A percentile compares a stretch with the other conserved stretches of the same genome.
These are phyloP conservation scores for Heliocidaris tuberculata DNA, from an alignment of 35 echinoderm and acorn worm genomes.

Conservation along the genomic window DNA sequence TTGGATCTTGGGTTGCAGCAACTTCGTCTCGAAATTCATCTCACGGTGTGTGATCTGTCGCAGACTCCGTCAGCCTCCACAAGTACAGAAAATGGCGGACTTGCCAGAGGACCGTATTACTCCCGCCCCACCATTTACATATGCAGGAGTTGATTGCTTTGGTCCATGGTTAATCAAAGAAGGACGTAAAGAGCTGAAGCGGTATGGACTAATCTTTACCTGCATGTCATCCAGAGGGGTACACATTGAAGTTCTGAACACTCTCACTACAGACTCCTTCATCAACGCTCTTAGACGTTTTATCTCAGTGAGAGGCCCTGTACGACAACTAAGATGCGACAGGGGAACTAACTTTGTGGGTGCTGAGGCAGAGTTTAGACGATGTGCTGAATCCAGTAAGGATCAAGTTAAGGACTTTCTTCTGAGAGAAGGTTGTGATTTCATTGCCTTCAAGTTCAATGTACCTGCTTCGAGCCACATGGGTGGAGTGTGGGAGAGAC, in stretches of 20 bases:
- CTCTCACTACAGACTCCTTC: conserved; percentile 75
- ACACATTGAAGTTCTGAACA: conserved; percentile 69
- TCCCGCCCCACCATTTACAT: conserved; percentile 45
- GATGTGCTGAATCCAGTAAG: conserved; percentile 45
- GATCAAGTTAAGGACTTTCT: conserved; percentile 39
- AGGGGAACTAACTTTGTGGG: conserved; percentile 72
- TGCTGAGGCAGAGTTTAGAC: conserved; percentile 53
- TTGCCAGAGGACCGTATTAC: conserved; percentile 52
- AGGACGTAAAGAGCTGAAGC: conserved; percentile 50
- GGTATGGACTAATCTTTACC: conserved; percentile 67
- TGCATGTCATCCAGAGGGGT: conserved; percentile 76
- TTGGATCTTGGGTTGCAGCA: conserved; percentile 59
- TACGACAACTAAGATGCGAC: conserved; percentile 65
- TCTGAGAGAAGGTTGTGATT: conserved; percentile 54
- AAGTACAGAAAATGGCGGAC: conserved; percentile 55
- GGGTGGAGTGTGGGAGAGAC: conserved; percentile 52
- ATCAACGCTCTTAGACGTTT: conserved; percentile 75
- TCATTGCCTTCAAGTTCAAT: conserved; percentile 42
- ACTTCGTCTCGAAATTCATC: conserved; percentile 45
- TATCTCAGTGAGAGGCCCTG: conserved; percentile 57
- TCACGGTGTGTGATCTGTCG: conserved; percentile 40
- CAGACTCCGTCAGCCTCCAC: not conserved
- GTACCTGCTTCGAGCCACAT: conserved; percentile 58
- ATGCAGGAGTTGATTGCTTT: conserved; percentile 67
- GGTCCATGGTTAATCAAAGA: conserved; percentile 44